Percentiles rank a stretch among this genome's conserved stretches.
These are phyloP conservation scores for Procavia capensis DNA, from an alignment of 2,113 vertebrate species.

Conservation along the genomic window DNA sequence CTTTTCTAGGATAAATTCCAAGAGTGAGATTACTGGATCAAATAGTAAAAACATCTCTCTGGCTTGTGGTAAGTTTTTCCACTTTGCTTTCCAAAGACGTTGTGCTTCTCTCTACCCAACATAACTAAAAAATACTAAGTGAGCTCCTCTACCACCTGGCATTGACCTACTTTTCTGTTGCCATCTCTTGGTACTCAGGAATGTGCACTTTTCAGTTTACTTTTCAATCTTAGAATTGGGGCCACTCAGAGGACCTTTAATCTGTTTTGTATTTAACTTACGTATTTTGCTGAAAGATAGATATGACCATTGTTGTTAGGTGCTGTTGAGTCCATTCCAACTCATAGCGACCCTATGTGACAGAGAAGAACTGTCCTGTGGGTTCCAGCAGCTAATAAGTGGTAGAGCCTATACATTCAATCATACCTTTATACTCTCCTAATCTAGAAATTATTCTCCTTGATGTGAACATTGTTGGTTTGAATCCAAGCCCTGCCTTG, in stretches of 20 bases:
- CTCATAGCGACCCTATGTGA: neutral
- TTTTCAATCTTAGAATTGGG: constrained; percentile 12
- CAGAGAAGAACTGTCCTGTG: neutral
- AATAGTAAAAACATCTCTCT: constrained; percentile 78
- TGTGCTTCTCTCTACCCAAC: constrained; percentile 21
- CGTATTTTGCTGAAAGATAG: neutral
- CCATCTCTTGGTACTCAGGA: neutral
- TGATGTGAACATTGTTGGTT: neutral
- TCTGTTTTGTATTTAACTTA: neutral
- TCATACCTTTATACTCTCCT: neutral
- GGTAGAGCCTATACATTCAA: neutral
- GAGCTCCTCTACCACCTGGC: constrained; percentile 8
- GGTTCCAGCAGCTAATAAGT: neutral
- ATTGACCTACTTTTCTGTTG: constrained; percentile 19
- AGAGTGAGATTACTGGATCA: constrained; percentile 70
- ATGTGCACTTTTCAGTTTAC: neutral
- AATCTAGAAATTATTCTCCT: neutral
- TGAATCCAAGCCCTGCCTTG: neutral
- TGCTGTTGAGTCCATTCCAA: neutral
- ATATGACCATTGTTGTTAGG: neutral
- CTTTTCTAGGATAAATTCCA: constrained; percentile 79
- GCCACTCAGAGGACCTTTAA: neutral
- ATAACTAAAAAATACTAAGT: neutral
- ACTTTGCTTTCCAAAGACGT: constrained; percentile 74
- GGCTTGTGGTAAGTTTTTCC: constrained; percentile 78